phyloP scores from a whole-genome alignment of 2,797 vertebrate genomes.

The Cuniculus paca region DNA sequence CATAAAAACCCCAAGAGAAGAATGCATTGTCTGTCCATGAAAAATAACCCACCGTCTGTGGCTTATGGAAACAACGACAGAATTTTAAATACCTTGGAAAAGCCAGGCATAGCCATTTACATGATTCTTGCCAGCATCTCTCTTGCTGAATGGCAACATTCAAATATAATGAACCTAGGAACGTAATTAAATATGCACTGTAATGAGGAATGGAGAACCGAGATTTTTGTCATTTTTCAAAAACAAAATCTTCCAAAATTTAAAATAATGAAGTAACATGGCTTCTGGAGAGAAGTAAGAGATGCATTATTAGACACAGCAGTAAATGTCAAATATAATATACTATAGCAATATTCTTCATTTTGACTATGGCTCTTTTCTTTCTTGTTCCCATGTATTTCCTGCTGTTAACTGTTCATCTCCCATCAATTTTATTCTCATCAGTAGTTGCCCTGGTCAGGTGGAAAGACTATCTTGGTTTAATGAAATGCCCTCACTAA shows the following conservation, averaged over 20 bases:
- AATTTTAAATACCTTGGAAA: constrained; percentile 88
- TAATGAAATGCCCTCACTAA: constrained; percentile 75
- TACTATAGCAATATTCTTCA: constrained; percentile 73
- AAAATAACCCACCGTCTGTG: constrained; percentile 87
- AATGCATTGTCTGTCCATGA: constrained; percentile 85
- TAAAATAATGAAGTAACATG: constrained; percentile 76
- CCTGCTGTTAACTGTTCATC: constrained; percentile 82
- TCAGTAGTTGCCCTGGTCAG: constrained; percentile 68
- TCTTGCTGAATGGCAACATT: constrained; percentile 68
- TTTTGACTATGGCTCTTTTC: constrained; percentile 79
- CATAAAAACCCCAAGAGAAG: constrained; percentile 87
- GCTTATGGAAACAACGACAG: constrained; percentile 83
- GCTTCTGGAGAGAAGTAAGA: constrained; percentile 38
- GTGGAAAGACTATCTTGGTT: constrained; percentile 55
- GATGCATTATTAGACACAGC: constrained; percentile 72
- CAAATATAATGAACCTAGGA: constrained; percentile 72
- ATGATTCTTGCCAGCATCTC: constrained; percentile 61
- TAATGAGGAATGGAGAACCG: constrained; percentile 79
- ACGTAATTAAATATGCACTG: constrained; percentile 82
- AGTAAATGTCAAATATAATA: constrained; percentile 81
- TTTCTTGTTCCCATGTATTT: constrained; percentile 66
- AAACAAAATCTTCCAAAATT: constrained; percentile 81
- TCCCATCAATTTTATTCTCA: constrained; percentile 76
- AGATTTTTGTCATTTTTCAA: constrained; percentile 52
- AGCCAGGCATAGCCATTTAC: constrained; percentile 67